Percentiles rank a stretch among this genome's conserved stretches.
These are phyloP conservation scores for Odontocolon sp. DNA, from an alignment of 2,888 invertebrate genomes.

Conservation along the genomic window DNA sequence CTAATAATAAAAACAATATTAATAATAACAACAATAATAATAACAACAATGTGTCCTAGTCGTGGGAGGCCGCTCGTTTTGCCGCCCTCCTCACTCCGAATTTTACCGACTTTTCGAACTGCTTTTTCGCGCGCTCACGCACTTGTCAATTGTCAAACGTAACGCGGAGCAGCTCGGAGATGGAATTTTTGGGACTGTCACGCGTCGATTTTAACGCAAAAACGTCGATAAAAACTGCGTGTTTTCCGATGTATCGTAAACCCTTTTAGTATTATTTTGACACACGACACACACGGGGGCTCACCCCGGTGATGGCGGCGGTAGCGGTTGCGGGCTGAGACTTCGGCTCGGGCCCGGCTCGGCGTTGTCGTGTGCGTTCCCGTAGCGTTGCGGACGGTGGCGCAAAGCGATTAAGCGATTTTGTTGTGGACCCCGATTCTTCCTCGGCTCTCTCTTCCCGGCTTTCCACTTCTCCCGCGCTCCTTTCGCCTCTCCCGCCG, in stretches of 20 bases:
- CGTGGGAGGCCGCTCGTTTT: constrained; percentile 39
- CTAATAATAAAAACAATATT: too few relatives aligned
- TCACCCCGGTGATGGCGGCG: constrained; percentile 62
- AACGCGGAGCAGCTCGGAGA: neutral
- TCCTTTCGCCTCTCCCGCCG: constrained; percentile 75
- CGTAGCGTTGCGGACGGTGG: constrained; percentile 77
- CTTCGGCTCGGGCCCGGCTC: constrained; percentile 38
- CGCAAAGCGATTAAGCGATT: constrained; percentile 81
- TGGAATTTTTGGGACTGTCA: constrained; percentile 65
- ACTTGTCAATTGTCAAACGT: constrained; percentile 67
- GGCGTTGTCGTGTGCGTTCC: constrained; percentile 53
- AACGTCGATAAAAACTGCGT: constrained; percentile 14
- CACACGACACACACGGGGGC: constrained; percentile 62
- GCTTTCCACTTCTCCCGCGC: constrained; percentile 78
- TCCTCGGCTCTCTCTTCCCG: constrained; percentile 72
- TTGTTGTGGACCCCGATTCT: constrained; percentile 81
- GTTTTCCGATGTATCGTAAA: constrained; percentile 6
- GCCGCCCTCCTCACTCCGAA: constrained; percentile 52
- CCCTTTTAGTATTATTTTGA: constrained; percentile 37
- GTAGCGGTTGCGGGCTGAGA: constrained; percentile 68
- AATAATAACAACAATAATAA: too few relatives aligned
- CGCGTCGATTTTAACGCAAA: constrained; percentile 51
- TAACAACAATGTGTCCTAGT: constrained; percentile 4
- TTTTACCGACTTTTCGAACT: constrained; percentile 35
- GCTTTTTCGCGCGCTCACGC: constrained; percentile 63